Conservation (phyloP, 2,888 invertebrate genomes). For the Drosophila subsilvestris region DNA sequence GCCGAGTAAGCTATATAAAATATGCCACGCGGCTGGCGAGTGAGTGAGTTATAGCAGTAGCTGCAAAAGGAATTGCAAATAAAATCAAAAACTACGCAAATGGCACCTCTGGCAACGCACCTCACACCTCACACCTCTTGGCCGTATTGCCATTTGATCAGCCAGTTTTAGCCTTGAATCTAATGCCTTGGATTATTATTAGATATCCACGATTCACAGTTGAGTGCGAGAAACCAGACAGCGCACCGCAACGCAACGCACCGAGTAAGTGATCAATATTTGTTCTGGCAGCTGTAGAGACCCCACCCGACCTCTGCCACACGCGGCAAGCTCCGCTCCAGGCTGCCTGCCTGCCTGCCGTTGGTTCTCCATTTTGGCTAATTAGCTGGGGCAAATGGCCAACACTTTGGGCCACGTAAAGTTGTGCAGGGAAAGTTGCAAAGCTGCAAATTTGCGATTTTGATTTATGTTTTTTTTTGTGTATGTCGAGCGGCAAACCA, state of each 20-base stretch:
- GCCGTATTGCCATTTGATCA: not conserved
- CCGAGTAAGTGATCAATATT: slow-evolving; percentile 1
- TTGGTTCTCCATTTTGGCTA: slow-evolving; percentile 26
- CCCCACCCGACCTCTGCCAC: slow-evolving; percentile 55
- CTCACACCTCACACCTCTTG: slow-evolving; percentile 26
- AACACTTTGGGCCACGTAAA: no score
- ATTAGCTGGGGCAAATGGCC: slow-evolving; percentile 12
- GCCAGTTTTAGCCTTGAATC: slow-evolving; percentile 17
- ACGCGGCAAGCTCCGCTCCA: slow-evolving; percentile 28
- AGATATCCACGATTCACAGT: slow-evolving; percentile 41
- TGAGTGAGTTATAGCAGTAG: slow-evolving; percentile 21
- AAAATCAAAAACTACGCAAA: slow-evolving; percentile 20
- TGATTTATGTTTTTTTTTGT: slow-evolving; percentile 32
- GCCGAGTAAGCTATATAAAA: slow-evolving; percentile 35
- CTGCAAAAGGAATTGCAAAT: no score
- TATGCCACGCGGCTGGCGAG: slow-evolving; percentile 43
- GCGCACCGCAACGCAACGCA: no score
- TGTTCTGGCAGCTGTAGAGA: slow-evolving; percentile 3
- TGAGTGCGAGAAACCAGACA: slow-evolving; percentile 15
- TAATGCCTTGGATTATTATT: slow-evolving; percentile 25
- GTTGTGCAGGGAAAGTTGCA: slow-evolving; percentile 24
- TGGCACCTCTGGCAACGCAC: slow-evolving; percentile 24
- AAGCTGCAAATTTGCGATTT: slow-evolving; percentile 19
- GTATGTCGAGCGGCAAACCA: not conserved
- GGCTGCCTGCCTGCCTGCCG: not conserved